phyloP scores from a whole-genome alignment of 2,888 invertebrate species.

The Lutraria lutraria region DNA sequence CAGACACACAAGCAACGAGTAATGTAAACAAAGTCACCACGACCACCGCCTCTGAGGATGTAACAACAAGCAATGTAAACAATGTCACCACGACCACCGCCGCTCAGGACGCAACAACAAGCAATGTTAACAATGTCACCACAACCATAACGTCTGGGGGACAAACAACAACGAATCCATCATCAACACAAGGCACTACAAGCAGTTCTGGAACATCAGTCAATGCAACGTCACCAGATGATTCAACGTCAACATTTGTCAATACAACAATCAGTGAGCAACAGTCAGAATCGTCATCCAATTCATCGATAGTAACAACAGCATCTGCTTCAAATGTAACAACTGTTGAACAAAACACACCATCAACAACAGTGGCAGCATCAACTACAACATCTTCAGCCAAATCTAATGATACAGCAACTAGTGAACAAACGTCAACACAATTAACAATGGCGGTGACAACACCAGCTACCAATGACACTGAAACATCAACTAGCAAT shows the following conservation, averaged over 20 bases:
- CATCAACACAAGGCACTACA: neutral
- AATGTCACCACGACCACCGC: neutral
- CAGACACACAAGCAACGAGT: neutral
- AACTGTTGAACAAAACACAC: neutral
- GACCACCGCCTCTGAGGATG: no score
- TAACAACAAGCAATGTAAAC: neutral
- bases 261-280: neutral
- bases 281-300: neutral
- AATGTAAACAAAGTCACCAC: neutral
- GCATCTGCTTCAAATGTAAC: neutral
- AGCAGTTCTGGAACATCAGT: neutral
- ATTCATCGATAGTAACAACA: neutral
- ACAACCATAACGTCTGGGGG: neutral
- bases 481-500: no score
- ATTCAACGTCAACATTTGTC: neutral
- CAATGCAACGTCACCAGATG: neutral
- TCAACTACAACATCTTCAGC: no score
- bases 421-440: no score
- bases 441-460: no score
- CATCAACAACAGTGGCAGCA: no score
- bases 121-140: neutral
- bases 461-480: no score
- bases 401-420: no score
- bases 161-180: neutral
- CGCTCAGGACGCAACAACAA: neutral